Base-by-base conservation (phyloP, 2,113 vertebrate species). In the Brachyhypopomus occidentalis region DNA sequence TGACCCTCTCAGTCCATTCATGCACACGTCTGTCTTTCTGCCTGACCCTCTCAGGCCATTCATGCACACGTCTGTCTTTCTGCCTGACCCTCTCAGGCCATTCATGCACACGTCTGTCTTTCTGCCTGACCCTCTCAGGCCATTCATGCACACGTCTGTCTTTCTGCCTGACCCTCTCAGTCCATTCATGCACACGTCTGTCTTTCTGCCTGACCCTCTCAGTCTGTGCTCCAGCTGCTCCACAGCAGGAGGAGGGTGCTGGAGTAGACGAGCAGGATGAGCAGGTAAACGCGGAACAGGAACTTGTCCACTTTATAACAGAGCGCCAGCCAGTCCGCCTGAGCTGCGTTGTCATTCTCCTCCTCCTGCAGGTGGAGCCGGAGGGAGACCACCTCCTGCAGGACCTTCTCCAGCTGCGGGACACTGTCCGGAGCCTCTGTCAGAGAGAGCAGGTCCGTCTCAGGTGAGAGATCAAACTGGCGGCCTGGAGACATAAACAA, bases 191-290 rank as follows among this genome's bases (percentile, higher is more conserved):
- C n/a, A 20, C 60, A 45, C 27, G 8, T 72, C 38, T 14, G 4
- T 73, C 7, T 25, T 12, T 75, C 22, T n/a, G 6, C 17, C 22
- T 52, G 17, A 36, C 25, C 17, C 23, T 30, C 22, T 93, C 86
- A 93, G 75, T 81, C 84, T 0, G 88, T 84, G 78, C 94, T 94
- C 96, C 96, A 96, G 38, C 86, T 84, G 12, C 85, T 86, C 96
- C 96, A 96, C n/a, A 95, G 93, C 55, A 93, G 85, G 67, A 93
- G 74, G 36, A 97, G 89, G 0, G 95, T 95, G 16, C 90, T 2
- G 0, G 92, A 25, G 3, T 95, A 96, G 72, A 93, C 25, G 3
- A 78, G 86, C 73, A 96, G 82, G 19, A 95, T 81, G 0, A 93
- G 22, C 27, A 95, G 86, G 85, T 96, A 96, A 8, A 92, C 75